phyloP scores from a whole-genome alignment of 2,888 invertebrate species.

The Dioctria rufipes region DNA sequence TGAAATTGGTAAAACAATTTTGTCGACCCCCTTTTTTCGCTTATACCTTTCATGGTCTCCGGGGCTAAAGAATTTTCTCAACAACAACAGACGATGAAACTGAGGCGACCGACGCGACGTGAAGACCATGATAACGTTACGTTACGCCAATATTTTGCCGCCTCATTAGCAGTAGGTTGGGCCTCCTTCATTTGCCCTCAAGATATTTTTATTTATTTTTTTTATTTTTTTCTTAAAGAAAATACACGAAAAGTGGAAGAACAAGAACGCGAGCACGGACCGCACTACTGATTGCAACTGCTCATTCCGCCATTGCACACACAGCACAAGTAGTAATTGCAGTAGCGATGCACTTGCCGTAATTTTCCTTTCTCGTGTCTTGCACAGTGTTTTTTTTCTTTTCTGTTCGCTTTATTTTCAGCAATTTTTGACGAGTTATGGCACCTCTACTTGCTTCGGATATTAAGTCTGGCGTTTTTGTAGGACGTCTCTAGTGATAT shows the following conservation, averaged over 20 bases:
- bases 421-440: constrained; percentile 50
- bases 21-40: constrained; percentile 34
- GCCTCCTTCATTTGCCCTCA: not conserved
- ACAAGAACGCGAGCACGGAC: constrained; percentile 39
- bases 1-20: constrained; percentile 39
- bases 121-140: not conserved
- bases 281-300: constrained; percentile 43
- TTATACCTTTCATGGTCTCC: not conserved
- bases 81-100: not conserved
- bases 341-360: constrained; percentile 31
- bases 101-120: too few species aligned
- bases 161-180: constrained; percentile 33
- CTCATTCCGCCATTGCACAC: constrained; percentile 48
- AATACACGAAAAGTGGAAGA: constrained; percentile 13
- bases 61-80: constrained; percentile 11
- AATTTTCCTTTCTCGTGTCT: constrained; percentile 30
- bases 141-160: constrained; percentile 14
- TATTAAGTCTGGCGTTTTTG: constrained; percentile 3
- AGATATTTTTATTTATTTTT: not conserved
- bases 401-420: not conserved
- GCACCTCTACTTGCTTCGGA: constrained; percentile 20
- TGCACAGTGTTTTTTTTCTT: not conserved
- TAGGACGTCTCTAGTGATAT: constrained; percentile 18
- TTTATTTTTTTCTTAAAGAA: not conserved
- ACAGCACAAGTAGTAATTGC: constrained; percentile 16